Conservation (phyloP, 2,888 invertebrate genomes). For the Aricia artaxerxes region DNA sequence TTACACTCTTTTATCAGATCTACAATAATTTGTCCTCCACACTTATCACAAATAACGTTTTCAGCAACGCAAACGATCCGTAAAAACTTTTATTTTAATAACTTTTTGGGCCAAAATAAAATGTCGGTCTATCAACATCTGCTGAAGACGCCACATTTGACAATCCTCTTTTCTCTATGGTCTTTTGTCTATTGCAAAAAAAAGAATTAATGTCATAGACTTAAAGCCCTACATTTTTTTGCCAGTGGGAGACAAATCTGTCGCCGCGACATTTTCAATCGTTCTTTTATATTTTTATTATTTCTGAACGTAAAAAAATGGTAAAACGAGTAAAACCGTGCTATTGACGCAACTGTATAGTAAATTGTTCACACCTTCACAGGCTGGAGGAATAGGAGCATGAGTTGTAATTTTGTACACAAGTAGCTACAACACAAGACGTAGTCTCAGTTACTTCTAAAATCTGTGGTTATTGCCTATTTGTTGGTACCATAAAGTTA, state of each 20-base stretch:
- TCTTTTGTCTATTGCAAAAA: background rate
- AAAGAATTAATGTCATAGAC: background rate
- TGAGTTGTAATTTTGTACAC: too few species aligned
- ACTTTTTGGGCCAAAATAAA: constrained; percentile 60
- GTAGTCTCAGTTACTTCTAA: too few species aligned
- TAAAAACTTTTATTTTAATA: constrained; percentile 52
- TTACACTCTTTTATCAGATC: constrained; percentile 32
- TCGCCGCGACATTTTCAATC: background rate
- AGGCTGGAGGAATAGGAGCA: too few species aligned
- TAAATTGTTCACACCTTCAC: too few species aligned
- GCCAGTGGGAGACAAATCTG: background rate
- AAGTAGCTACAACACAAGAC: too few species aligned
- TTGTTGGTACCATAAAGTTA: too few species aligned
- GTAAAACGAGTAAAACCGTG: too few species aligned
- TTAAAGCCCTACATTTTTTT: background rate
- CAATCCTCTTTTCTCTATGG: background rate
- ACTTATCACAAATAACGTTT: constrained; percentile 38
- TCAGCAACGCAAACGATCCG: constrained; percentile 44
- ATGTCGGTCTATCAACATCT: constrained; percentile 75
- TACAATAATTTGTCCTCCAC: constrained; percentile 35
- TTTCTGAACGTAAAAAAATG: too few species aligned
- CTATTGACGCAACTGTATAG: too few species aligned
- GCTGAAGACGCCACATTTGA: constrained; percentile 64
- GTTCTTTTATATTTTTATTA: too few species aligned
- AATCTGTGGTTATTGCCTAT: too few species aligned